Conservation (phyloP, 2,888 invertebrate genomes). For the Pharmacophagus antenor region DNA sequence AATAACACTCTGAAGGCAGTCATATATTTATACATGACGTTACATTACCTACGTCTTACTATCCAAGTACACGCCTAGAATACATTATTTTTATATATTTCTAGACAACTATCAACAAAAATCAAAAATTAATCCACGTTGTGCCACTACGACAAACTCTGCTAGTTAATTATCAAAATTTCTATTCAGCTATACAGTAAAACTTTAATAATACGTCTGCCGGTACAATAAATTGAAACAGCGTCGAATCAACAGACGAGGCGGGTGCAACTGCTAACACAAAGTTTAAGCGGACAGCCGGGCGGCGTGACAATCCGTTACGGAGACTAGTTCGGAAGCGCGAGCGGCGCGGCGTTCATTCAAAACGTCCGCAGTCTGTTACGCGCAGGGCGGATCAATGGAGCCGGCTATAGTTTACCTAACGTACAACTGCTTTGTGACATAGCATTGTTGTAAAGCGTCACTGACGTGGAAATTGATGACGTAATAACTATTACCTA, state of each 20-base stretch:
- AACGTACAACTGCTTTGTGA: not conserved
- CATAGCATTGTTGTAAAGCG: not conserved
- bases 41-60: too few species aligned
- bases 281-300: slow-evolving; percentile 23
- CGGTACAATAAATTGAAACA: not conserved
- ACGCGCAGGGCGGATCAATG: not conserved
- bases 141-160: too few species aligned
- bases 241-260: not conserved
- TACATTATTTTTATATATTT: too few species aligned
- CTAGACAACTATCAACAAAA: not conserved
- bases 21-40: too few species aligned
- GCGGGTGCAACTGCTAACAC: not conserved
- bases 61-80: too few species aligned
- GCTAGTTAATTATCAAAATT: not conserved
- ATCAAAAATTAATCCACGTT: not conserved
- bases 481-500: not conserved
- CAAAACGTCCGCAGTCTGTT: slow-evolving; percentile 36
- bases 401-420: not conserved
- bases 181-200: not conserved
- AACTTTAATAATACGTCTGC: not conserved
- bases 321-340: slow-evolving; percentile 36
- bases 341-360: slow-evolving; percentile 39
- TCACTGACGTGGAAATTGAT: not conserved
- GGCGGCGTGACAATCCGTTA: slow-evolving; percentile 25
- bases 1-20: too few species aligned